Evolutionary conservation across 2,888 invertebrate genomes (phyloP).

Genomic region (Argyresthia albistria): DNA sequence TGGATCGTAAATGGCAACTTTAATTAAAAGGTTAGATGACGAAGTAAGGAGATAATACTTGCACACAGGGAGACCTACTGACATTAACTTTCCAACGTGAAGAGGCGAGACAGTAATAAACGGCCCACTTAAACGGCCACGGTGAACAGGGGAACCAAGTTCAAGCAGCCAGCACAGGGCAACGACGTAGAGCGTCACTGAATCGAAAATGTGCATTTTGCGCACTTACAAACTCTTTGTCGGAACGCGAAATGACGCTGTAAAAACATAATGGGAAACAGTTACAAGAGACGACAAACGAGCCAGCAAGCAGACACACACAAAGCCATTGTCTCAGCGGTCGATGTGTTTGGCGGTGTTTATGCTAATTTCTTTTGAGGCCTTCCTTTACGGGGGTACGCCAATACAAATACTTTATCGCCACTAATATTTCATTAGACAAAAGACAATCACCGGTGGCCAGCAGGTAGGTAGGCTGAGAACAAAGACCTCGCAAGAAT

Average conservation of each 20-base stretch:
- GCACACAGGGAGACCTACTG: constrained; percentile 4
- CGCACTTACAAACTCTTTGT: constrained; percentile 25
- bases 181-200: constrained; percentile 18
- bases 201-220: constrained; percentile 15
- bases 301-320: constrained; percentile 39
- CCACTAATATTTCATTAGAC: constrained; percentile 32
- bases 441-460: constrained; percentile 3
- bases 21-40: constrained; percentile 16
- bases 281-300: constrained; percentile 44
- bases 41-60: constrained; percentile 13
- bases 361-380: constrained; percentile 66
- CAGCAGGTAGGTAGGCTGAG: not conserved
- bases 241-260: constrained; percentile 36
- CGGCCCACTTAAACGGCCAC: constrained; percentile 13
- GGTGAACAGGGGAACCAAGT: constrained; percentile 17
- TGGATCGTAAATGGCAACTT: not conserved
- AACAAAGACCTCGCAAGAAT: constrained; percentile 1
- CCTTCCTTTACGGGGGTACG: constrained; percentile 36
- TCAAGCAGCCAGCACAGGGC: constrained; percentile 8
- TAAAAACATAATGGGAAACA: constrained; percentile 36
- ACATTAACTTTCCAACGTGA: constrained; percentile 18
- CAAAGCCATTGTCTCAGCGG: constrained; percentile 62
- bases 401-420: constrained; percentile 38
- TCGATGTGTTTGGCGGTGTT: constrained; percentile 51
- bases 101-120: constrained; percentile 18